phyloP scores from a whole-genome alignment of 2,797 vertebrate genomes.

The Sebastes taczanowskii region DNA sequence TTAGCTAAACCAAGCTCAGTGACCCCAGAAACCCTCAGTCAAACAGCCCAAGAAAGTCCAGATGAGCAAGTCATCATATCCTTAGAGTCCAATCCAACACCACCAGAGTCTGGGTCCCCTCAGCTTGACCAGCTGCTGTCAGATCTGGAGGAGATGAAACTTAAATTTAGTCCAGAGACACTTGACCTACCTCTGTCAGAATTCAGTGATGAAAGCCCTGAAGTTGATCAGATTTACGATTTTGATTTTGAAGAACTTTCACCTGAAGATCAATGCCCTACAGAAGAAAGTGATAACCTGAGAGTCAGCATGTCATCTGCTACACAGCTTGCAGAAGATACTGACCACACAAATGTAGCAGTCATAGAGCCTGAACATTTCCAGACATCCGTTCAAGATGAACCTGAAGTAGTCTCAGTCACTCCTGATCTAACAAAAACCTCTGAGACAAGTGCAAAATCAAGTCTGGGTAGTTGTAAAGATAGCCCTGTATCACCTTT shows the following conservation, averaged over 20 bases:
- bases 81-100: conserved; percentile 28
- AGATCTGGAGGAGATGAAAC: conserved; percentile 63
- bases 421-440: conserved; percentile 41
- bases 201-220: conserved; percentile 27
- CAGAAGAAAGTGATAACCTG: conserved; percentile 4
- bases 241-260: conserved; percentile 51
- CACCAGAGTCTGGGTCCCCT: conserved; percentile 47
- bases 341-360: background rate
- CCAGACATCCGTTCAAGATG: conserved; percentile 24
- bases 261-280: conserved; percentile 15
- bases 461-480: background rate
- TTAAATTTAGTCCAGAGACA: conserved; percentile 48
- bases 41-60: conserved; percentile 37
- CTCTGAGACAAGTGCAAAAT: conserved; percentile 24
- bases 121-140: conserved; percentile 64
- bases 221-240: conserved; percentile 19
- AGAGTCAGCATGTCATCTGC: conserved; percentile 3
- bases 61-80: conserved; percentile 37
- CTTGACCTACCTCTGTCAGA: conserved; percentile 24
- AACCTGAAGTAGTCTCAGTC: conserved; percentile 25
- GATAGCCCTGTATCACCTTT: background rate
- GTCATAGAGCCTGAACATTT: conserved; percentile 3
- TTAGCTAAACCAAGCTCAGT: conserved; percentile 29
- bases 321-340: conserved; percentile 17
- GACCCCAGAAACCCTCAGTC: conserved; percentile 35